Percentiles rank a stretch among this genome's conserved stretches.
Conservation (phyloP, 92 coral and sea anemone species). For the Palythoa grandiflora region DNA sequence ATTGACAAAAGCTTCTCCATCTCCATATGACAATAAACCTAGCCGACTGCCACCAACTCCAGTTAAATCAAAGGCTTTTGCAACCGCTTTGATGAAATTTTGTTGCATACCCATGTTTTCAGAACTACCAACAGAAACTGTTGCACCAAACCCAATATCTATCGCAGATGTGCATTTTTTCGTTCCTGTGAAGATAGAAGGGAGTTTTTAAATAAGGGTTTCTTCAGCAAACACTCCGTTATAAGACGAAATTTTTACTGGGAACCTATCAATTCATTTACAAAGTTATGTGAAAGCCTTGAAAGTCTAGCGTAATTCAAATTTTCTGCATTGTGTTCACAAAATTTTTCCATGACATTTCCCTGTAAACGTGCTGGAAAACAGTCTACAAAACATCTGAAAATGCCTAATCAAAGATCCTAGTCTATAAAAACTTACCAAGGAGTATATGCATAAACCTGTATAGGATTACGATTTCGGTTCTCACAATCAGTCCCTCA, state of each 20-base stretch:
- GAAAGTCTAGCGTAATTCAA: no score
- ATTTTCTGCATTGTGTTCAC: no score
- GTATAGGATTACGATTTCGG: no score
- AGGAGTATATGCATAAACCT: neutral
- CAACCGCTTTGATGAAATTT: constrained; percentile 21
- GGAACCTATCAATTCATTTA: neutral
- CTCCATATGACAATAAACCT: constrained; percentile 18
- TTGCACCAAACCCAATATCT: constrained; percentile 16
- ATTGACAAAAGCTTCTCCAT: constrained; percentile 17
- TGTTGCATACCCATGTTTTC: constrained; percentile 28
- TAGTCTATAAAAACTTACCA: neutral
- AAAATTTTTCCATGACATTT: no score
- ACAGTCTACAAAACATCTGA: no score
- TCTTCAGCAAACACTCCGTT: neutral
- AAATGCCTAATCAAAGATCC: no score
- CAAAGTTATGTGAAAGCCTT: no score
- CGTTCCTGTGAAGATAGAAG: neutral
- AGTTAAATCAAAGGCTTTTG: constrained; percentile 1
- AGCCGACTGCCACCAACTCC: constrained; percentile 16
- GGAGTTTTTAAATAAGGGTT: neutral
- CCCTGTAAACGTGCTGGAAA: no score
- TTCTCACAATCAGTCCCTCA: neutral
- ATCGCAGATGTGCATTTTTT: constrained; percentile 2
- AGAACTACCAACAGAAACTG: constrained; percentile 11
- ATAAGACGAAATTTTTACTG: neutral